Evolutionary conservation across 30 jellyfish, hydroid and myxozoan genomes (phyloP).

Genomic region (Catostylus mosaicus): DNA sequence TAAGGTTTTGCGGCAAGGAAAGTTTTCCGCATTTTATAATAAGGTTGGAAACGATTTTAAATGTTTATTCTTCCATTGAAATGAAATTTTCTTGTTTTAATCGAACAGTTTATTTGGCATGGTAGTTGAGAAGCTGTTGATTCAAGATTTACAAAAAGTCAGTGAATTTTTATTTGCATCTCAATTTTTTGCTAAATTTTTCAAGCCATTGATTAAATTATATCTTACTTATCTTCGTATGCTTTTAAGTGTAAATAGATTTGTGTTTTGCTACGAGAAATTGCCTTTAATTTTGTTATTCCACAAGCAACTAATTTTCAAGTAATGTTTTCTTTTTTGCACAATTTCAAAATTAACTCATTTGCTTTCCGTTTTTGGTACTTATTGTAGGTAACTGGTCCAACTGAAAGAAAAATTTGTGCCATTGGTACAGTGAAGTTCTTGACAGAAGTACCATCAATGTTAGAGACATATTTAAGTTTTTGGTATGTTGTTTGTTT

Average conservation of each 20-base stretch:
- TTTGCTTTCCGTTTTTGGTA: not conserved
- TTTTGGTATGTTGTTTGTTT: slow-evolving; percentile 63
- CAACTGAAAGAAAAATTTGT: slow-evolving; percentile 85
- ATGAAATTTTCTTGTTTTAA: not conserved
- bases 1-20: no score
- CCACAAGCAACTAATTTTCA: no score
- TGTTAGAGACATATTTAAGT: slow-evolving; percentile 42
- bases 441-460: slow-evolving; percentile 77
- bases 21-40: no score
- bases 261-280: no score
- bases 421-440: slow-evolving; percentile 91
- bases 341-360: not conserved
- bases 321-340: no score
- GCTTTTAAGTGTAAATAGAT: no score
- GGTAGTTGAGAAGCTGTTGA: slow-evolving; percentile 85
- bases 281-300: no score
- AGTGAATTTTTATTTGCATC: not conserved
- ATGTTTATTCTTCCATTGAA: no score
- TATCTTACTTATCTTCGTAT: no score
- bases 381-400: slow-evolving; percentile 64
- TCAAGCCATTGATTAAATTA: no score
- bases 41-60: no score
- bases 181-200: no score
- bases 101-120: slow-evolving; percentile 82
- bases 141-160: slow-evolving; percentile 81